Evolutionary conservation across 2,113 vertebrate genomes (phyloP), one percentile per base, ranked within the genome.

Genomic region (Lynx canadensis): DNA sequence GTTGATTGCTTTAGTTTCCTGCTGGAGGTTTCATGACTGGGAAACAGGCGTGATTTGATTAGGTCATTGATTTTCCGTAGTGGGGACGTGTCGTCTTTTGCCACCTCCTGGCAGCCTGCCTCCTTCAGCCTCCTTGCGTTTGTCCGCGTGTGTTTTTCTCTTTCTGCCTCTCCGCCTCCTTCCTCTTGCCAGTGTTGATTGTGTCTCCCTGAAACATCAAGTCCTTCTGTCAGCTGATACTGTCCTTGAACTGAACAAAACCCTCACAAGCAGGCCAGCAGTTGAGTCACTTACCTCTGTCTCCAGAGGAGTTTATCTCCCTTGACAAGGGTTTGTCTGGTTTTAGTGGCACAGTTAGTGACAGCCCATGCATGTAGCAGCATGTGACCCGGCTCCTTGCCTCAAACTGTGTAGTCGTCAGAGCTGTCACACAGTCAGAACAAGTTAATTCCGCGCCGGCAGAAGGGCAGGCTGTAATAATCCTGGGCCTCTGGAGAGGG

Each of bases 381-480:
- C 96, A 86, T 98, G 98, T 95, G 99, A 99, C 98, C 99, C 87
- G 0, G 27, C 97, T 98, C 23, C 98, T 97, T 89, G 97, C 97
- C 95, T 98, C 96, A 76, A 31, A 41, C 41, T 38, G 8, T 97
- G 97, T 97, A 92, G 97, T 98, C 90, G 27, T 97, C 98, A 98
- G 98, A 98, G 96, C 98, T 99, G 99, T 99, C 99, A 99, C 97
- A 98, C 89, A 95, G 98, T 99, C 99, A 98, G 98, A 98, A 99
- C 98, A 98, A 99, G 98, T 98, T 98, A 99, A 99, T 99, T 99
- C 98, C 98, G 89, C 0, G 3, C 76, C 78, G 65, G 97, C 97
- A 96, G 95, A 98, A 98, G 98, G 97, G 97, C 38, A 68, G 96
- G 18, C 94, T 98, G 97, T 98, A 99, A 99, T 99, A 97, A 98